Evolutionary conservation across 2,113 vertebrate genomes (phyloP), one percentile per base, ranked within the genome.

Genomic region (Acinonyx jubatus): DNA sequence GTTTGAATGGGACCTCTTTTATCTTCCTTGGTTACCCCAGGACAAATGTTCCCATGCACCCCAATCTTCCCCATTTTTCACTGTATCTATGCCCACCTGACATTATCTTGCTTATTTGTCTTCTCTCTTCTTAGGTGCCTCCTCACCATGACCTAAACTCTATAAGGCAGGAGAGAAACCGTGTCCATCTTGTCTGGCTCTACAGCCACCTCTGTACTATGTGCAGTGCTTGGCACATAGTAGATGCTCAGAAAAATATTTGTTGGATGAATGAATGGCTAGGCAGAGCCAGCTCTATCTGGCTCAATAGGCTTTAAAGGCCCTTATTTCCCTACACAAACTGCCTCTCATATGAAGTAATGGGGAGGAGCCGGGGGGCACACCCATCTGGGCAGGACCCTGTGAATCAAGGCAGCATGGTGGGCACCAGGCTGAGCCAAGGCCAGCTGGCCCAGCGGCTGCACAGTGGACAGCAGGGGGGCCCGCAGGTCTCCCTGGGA

Each of bases 401-500:
- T 33, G 73, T 74, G 45, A 16, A 5, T 66, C 61, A 74, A 95
- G 45, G 80, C 78, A 41, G 41, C 29, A 15, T n/a, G 45, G 31
- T 36, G 31, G 29, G 55, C 13, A 2, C 9, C 4, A 65, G 87
- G 85, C 52, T 31, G 21, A 29, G 81, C 21, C 14, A 12, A 14
- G 36, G 66, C 48, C 33, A 57, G 31, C 38, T 12, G 36, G 55
- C 41, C 13, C 15, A 29, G 16, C 1, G 3, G n/a, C 7, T 5
- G 3, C n/a, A 10, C 12, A 1, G 2, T 5, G 29, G 65, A 21
- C 23, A 57, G 89, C 63, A 12, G 50, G 0, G 0, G 13, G 31
- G 84, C 29, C 63, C 41, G 5, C 11, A 31, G 76, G 61, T 81
- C 23, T 93, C 94, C 66, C 93, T 21, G 76, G 65, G 68, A 61